Base-by-base conservation (phyloP, 1,140 invertebrate species). In the Drosophila carrolli region DNA sequence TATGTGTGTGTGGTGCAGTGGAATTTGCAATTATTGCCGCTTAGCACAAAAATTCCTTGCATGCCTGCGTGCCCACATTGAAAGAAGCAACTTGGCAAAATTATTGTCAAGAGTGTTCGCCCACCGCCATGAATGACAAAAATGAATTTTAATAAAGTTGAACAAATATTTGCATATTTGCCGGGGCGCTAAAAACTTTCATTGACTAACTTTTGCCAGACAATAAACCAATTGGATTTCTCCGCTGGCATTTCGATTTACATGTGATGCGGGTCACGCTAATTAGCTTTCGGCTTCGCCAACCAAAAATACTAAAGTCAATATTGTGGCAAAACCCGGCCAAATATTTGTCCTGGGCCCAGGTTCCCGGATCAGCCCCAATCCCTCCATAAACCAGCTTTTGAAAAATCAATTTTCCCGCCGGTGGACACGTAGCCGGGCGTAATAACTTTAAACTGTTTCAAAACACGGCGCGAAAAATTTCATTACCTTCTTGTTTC, bases 141-240 rank as follows among this genome's bases (percentile, higher is more conserved):
- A 88, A 88, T 88, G 79, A 88, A 88, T 88, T 88, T 88, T 88
- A 88, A 88, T 88, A 88, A 83, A 89, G 79, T 88, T 88, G 84
- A 50, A 51, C 84, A 88, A 88, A 88, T 88, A 88, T 88, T 88
- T 88, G 84, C 83, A 88, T 89, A 83, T 89, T 76, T 83, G 76
- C 75, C 63, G 78, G 71, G 67, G 43, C 72, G 79, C 84, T 74
- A 77, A 80, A 88, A 88, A 88, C 84, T 83, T 89, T 88, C 79
- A 80, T 88, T 88, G 79, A 83, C 79, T 67, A 77, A 79, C 51
- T 88, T 89, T 73, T 23, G 50, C 23, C 78, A 82, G 76, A 88
- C 75, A 79, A 80, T 83, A 88, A 88, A 80, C 79, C 84, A 83
- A 80, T 88, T 86, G 71, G 54, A 80, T 71, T 86, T 71, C 67